Evolutionary conservation across 2,797 vertebrate genomes (phyloP).

Genomic region (Gallinago solitaria): DNA sequence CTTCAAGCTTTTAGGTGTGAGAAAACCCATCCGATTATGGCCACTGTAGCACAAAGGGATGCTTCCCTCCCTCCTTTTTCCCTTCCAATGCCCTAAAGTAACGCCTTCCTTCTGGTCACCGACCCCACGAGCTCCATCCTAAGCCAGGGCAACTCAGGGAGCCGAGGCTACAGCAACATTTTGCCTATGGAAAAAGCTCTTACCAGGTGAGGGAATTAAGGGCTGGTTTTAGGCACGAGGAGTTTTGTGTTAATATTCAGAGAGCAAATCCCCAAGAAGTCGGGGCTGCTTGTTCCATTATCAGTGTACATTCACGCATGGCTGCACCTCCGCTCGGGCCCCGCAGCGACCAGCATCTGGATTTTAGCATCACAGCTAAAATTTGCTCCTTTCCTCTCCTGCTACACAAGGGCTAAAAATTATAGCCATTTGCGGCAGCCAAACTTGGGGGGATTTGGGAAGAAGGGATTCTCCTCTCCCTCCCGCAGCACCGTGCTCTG

Average conservation of each 20-base stretch:
- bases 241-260: neutral
- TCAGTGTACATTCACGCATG: neutral
- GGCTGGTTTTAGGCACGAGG: neutral
- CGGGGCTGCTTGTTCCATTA: neutral
- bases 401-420: neutral
- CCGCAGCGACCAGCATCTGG: neutral
- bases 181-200: neutral
- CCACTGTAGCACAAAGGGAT: fast-evolving
- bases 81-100: neutral
- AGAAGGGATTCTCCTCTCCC: neutral
- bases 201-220: fast-evolving
- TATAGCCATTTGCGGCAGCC: fast-evolving
- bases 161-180: neutral
- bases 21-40: fast-evolving
- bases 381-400: constrained; percentile 5
- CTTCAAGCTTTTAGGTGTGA: neutral
- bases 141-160: neutral
- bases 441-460: neutral
- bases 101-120: neutral
- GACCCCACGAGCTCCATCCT: fast-evolving
- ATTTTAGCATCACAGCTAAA: neutral
- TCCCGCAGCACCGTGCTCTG: neutral
- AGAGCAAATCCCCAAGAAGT: neutral
- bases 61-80: neutral
- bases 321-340: neutral